Evolutionary conservation across 2,888 invertebrate species (phyloP).

Genomic region (Timema podura): DNA sequence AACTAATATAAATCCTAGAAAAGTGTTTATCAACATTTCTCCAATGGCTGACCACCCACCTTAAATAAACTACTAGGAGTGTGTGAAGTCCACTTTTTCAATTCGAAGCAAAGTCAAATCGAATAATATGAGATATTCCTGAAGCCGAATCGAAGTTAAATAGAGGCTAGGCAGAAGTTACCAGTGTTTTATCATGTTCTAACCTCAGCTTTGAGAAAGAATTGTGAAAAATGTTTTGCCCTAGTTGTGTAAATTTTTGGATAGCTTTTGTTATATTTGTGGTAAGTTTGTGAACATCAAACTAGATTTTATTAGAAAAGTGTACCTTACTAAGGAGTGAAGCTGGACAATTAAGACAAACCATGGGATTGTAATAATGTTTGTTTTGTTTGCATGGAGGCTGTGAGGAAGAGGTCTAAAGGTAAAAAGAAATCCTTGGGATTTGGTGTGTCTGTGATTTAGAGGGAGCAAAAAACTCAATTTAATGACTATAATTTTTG

Average conservation of each 20-base stretch:
- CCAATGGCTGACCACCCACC: no score
- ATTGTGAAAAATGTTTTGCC: not conserved
- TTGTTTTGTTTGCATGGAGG: constrained; percentile 30
- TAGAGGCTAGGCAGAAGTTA: no score
- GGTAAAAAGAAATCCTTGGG: constrained; percentile 28
- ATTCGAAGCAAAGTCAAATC: no score
- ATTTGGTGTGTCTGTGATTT: constrained; percentile 33
- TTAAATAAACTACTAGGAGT: no score
- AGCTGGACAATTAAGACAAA: constrained; percentile 33
- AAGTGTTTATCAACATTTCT: no score
- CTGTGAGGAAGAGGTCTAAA: constrained; percentile 33
- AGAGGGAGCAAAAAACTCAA: constrained; percentile 33
- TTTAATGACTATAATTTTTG: constrained; percentile 31
- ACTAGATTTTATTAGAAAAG: constrained; percentile 32
- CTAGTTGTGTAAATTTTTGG: not conserved
- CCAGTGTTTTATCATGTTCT: no score
- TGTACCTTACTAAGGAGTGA: constrained; percentile 33
- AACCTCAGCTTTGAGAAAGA: no score
- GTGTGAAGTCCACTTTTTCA: no score
- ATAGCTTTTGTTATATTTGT: constrained; percentile 42
- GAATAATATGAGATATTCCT: no score
- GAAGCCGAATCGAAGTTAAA: no score
- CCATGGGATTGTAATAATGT: constrained; percentile 32
- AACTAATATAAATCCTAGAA: no score
- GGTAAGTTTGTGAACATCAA: constrained; percentile 42